Evolutionary conservation across 2,888 invertebrate genomes (phyloP).

Genomic region (Drosophila suboccidentalis): DNA sequence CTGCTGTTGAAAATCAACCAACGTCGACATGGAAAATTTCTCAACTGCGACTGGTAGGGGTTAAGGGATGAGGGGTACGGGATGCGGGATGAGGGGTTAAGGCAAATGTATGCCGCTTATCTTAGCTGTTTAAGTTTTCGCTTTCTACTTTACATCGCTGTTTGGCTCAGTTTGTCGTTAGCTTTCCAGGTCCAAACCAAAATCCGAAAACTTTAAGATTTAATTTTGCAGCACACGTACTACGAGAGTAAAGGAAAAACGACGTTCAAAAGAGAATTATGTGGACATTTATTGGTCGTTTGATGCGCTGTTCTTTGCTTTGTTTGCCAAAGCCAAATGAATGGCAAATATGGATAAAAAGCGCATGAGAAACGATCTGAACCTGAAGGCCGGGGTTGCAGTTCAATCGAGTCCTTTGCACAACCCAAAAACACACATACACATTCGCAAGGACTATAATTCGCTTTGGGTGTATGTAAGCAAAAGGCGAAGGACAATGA

Average conservation of each 20-base stretch:
- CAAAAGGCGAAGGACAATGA: slow-evolving; percentile 56
- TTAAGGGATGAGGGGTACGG: not conserved
- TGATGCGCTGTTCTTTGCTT: slow-evolving; percentile 36
- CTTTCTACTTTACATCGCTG: slow-evolving; percentile 60
- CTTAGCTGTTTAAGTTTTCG: slow-evolving; percentile 71
- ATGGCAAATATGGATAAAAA: slow-evolving; percentile 63
- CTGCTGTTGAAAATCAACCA: slow-evolving; percentile 72
- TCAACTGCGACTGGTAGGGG: slow-evolving; percentile 7
- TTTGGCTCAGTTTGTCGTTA: slow-evolving; percentile 20
- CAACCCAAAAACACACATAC: slow-evolving; percentile 10
- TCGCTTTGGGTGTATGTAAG: slow-evolving; percentile 50
- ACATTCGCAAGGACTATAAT: slow-evolving; percentile 35
- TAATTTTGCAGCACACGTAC: slow-evolving; percentile 30
- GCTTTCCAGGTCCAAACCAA: slow-evolving; percentile 9
- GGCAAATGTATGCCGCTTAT: slow-evolving; percentile 59
- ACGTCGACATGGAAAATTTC: slow-evolving; percentile 58
- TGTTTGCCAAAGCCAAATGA: slow-evolving; percentile 66
- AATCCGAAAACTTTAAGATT: slow-evolving; percentile 41
- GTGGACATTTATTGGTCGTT: slow-evolving; percentile 64
- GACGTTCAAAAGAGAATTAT: slow-evolving; percentile 35
- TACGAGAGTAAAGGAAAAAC: slow-evolving; percentile 2
- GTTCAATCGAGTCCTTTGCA: slow-evolving; percentile 16
- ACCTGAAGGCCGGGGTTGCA: slow-evolving; percentile 24
- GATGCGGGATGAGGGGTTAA: not conserved
- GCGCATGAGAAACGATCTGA: slow-evolving; percentile 59